Percentiles rank a stretch among this genome's conserved stretches.
Evolutionary conservation across 2,113 vertebrate species (phyloP).

Genomic region (Pyxicephalus adspersus): DNA sequence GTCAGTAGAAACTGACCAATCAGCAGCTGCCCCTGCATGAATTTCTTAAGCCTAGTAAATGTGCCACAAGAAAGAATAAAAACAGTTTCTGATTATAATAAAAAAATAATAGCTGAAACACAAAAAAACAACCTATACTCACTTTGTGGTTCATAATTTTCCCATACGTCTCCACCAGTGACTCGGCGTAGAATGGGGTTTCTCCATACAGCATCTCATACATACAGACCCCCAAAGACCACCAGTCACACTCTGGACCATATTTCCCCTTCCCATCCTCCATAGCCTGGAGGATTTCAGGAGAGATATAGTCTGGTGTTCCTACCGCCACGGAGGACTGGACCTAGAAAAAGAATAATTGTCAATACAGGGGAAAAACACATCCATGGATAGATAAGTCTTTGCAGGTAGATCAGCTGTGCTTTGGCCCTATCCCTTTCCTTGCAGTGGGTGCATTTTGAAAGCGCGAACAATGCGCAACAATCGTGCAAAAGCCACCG

Average conservation of each 20-base stretch:
- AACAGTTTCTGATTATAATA: too few relatives aligned
- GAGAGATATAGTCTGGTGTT: conserved; percentile 98
- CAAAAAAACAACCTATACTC: conserved; percentile 65
- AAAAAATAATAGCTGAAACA: background rate
- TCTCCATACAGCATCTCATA: conserved; percentile 99
- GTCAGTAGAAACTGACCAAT: too few relatives aligned
- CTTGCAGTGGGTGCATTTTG: background rate
- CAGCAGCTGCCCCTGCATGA: too few relatives aligned
- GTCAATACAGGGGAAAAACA: background rate
- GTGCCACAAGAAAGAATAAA: too few relatives aligned
- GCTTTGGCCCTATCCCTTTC: background rate
- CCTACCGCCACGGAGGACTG: conserved; percentile 98
- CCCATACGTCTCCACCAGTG: conserved; percentile 97
- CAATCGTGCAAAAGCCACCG: conserved; percentile 28
- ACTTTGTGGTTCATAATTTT: conserved; percentile 99
- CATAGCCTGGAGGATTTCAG: conserved; percentile 98
- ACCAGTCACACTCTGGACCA: conserved; percentile 98
- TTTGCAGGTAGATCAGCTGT: background rate
- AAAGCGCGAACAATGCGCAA: conserved; percentile 38
- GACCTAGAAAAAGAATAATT: conserved; percentile 74
- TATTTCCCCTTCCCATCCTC: conserved; percentile 98
- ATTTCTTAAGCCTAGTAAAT: too few relatives aligned
- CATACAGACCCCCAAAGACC: conserved; percentile 99
- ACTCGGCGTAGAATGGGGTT: conserved; percentile 98
- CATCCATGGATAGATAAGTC: too few relatives aligned